A percentile compares a stretch with the other conserved stretches of the same genome.
phyloP scores from a whole-genome alignment of 1,140 invertebrate species.

The Augochlora pura region DNA sequence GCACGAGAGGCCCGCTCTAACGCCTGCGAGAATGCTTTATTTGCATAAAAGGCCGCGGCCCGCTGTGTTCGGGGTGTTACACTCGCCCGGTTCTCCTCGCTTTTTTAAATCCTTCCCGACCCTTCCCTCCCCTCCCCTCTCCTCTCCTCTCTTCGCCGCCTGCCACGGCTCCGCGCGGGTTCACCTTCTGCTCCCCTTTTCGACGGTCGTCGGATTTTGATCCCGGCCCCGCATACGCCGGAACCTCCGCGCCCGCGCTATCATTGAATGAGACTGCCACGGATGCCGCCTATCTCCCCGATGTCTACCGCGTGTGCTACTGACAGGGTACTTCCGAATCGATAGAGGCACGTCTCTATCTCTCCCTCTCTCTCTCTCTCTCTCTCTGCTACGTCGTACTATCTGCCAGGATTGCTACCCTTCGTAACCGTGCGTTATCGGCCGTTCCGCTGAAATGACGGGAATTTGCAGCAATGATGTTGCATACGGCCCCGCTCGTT shows the following conservation, averaged over 20 bases:
- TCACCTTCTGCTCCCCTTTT: not conserved
- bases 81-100: slow-evolving; percentile 60
- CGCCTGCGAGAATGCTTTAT: slow-evolving; percentile 58
- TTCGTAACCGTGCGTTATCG: slow-evolving; percentile 36
- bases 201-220: not conserved
- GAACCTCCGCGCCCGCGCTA: not conserved
- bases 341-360: not conserved
- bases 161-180: not conserved
- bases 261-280: slow-evolving; percentile 39
- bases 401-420: slow-evolving; percentile 3
- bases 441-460: slow-evolving; percentile 40
- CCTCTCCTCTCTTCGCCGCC: slow-evolving; percentile 59
- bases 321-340: not conserved
- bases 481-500: not conserved
- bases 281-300: slow-evolving; percentile 6
- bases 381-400: not conserved
- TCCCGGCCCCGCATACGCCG: not conserved
- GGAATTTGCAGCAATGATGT: slow-evolving; percentile 14
- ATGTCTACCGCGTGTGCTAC: not conserved
- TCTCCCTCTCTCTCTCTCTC: too few relatives aligned
- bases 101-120: too few relatives aligned
- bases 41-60: slow-evolving; percentile 65
- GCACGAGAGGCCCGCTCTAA: slow-evolving; percentile 52
- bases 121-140: too few relatives aligned
- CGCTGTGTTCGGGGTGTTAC: slow-evolving; percentile 10